A percentile compares a stretch with the other conserved stretches of the same genome.
Evolutionary conservation across 2,888 invertebrate species (phyloP).

Genomic region (Trichacis sp.): DNA sequence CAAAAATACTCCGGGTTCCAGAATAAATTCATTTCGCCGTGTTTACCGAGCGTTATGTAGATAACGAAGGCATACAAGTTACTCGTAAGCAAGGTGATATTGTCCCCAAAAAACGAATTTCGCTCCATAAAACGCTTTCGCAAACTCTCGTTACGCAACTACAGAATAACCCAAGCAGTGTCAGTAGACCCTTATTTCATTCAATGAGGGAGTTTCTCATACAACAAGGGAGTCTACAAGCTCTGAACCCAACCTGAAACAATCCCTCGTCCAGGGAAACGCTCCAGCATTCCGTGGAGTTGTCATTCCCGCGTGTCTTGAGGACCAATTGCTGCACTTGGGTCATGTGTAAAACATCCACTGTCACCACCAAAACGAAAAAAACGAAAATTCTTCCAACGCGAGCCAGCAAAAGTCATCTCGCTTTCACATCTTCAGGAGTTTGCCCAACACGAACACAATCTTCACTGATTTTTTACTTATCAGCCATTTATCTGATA

Average conservation of each 20-base stretch:
- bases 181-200: too few species aligned
- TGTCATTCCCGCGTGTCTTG: constrained; percentile 50
- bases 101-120: not conserved
- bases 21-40: not conserved
- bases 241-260: constrained; percentile 55
- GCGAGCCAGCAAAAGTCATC: not conserved
- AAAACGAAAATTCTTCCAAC: not conserved
- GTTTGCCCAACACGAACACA: too few species aligned
- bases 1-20: not conserved
- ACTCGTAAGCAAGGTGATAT: not conserved
- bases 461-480: constrained; percentile 2
- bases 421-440: too few species aligned
- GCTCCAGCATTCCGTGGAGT: constrained; percentile 64
- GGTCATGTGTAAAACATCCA: constrained; percentile 56
- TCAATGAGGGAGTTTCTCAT: too few species aligned
- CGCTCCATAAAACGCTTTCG: not conserved
- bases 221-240: constrained; percentile 5
- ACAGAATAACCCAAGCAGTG: too few species aligned
- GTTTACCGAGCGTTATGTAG: not conserved
- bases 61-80: constrained; percentile 26
- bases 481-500: constrained; percentile 2
- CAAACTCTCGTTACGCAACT: constrained; percentile 10
- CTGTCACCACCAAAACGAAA: not conserved
- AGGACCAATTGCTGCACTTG: constrained; percentile 58
- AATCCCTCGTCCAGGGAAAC: constrained; percentile 61